Base-by-base conservation (phyloP, 2,113 vertebrate genomes). In the Lutjanus erythropterus region DNA sequence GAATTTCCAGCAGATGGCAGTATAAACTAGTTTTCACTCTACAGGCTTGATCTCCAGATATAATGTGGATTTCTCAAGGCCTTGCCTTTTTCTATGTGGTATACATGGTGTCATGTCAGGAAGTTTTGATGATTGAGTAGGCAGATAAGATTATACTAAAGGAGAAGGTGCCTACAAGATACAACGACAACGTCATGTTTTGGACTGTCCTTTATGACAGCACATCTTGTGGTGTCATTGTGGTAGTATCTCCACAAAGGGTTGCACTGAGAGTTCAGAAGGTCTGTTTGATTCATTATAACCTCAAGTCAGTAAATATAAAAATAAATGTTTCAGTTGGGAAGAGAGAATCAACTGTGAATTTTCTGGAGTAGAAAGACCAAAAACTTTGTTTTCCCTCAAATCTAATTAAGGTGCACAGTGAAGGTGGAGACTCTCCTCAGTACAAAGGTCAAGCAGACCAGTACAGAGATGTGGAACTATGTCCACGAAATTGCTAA, bases 1-100 rank as follows among this genome's bases (percentile, higher is more conserved):
- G 5, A 39, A 5, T 74, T 2, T 39, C 89, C 92, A 89, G 42
- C 18, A 93, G 92, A 77, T 80, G 87, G 88, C 89, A 89, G 69
- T 50, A 81, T 18, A 21, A 35, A 55, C 42, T 52, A 50, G 50
- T 65, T 56, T 68, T 71, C 35, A 56, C 10, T 16, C 50, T 27
- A 21, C 7, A 50, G 9, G 47, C 53, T 10, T 23, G 14, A 12
- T 47, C 18, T 21, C 50, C 50, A 64, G 25, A 58, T 5, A 60
- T 21, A 25, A 8, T 19, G 1, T 35, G 19, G 6, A n/a, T 31
- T 25, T 58, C n/a, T 35, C 25, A 52, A 58, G 47, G 31, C 6
- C 16, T 8, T 56, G 2, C 41, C 25, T 9, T 23, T 68, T 9
- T 55, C 8, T 9, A 15, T 53, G 41, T 41, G 15, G 0, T 6